These are phyloP conservation scores for Corbicula japonica DNA, from an alignment of 2,888 invertebrate species.

Conservation along the genomic window DNA sequence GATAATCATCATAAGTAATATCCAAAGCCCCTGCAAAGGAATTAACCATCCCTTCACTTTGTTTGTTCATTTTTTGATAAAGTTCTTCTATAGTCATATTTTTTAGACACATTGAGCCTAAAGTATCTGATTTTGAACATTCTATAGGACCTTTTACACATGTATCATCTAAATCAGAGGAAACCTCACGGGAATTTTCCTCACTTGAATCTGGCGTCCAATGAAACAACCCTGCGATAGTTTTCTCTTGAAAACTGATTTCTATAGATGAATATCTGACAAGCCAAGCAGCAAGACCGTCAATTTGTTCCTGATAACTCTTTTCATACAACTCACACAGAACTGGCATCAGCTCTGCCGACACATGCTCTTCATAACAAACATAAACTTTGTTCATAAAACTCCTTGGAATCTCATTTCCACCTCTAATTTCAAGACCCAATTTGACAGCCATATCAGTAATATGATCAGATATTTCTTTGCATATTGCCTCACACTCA, in stretches of 20 bases:
- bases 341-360: slow-evolving; percentile 69
- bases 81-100: slow-evolving; percentile 16
- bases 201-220: background rate
- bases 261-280: slow-evolving; percentile 62
- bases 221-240: slow-evolving; percentile 32
- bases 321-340: slow-evolving; percentile 74
- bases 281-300: slow-evolving; percentile 58
- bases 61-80: slow-evolving; percentile 21
- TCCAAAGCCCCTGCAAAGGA: slow-evolving; percentile 33
- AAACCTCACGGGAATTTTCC: slow-evolving; percentile 4
- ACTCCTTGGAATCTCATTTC: slow-evolving; percentile 27
- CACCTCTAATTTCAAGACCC: slow-evolving; percentile 37
- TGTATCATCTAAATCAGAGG: slow-evolving; percentile 14
- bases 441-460: slow-evolving; percentile 56
- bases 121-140: slow-evolving; percentile 16
- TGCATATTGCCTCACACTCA: slow-evolving; percentile 55
- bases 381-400: slow-evolving; percentile 77
- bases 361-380: slow-evolving; percentile 80
- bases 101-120: slow-evolving; percentile 11
- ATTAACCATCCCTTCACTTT: slow-evolving; percentile 22
- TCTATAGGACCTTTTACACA: slow-evolving; percentile 30
- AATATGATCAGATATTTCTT: slow-evolving; percentile 67
- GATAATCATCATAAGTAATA: slow-evolving; percentile 18
- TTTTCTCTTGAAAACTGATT: slow-evolving; percentile 63
- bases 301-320: slow-evolving; percentile 67